Conservation (phyloP, 2,888 invertebrate species). For the Heliconius charithonia region DNA sequence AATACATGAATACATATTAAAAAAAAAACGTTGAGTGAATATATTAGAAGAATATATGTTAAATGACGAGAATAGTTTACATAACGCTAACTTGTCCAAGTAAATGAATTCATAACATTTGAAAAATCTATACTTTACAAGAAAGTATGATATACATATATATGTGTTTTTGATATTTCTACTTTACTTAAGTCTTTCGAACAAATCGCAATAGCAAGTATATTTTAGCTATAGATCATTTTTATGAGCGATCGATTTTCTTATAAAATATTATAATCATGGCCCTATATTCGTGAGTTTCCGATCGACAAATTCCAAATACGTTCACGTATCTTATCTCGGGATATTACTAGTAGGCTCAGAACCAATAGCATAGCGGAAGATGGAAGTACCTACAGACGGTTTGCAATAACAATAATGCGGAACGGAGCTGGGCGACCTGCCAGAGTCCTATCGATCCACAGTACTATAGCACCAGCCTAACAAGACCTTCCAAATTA, state of each 20-base stretch:
- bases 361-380: slow-evolving; percentile 73
- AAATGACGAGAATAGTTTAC: not conserved
- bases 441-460: slow-evolving; percentile 81
- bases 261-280: slow-evolving; percentile 44
- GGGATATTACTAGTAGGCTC: slow-evolving; percentile 70
- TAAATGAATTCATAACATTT: not conserved
- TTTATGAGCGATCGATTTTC: slow-evolving; percentile 29
- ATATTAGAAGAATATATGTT: not conserved
- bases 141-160: not conserved
- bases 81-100: not conserved
- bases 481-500: slow-evolving; percentile 69
- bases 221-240: slow-evolving; percentile 21
- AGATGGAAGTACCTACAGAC: slow-evolving; percentile 66
- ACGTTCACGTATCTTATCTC: slow-evolving; percentile 68
- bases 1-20: not conserved
- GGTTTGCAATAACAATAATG: slow-evolving; percentile 82
- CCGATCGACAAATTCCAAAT: slow-evolving; percentile 55
- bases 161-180: not conserved
- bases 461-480: slow-evolving; percentile 65
- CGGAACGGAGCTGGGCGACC: slow-evolving; percentile 80
- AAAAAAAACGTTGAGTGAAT: not conserved
- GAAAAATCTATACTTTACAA: not conserved
- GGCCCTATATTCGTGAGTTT: slow-evolving; percentile 46
- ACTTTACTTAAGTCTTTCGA: not conserved
- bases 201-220: not conserved